Conservation (phyloP, 1,140 invertebrate species). For the Chrysomallon squamiferum region DNA sequence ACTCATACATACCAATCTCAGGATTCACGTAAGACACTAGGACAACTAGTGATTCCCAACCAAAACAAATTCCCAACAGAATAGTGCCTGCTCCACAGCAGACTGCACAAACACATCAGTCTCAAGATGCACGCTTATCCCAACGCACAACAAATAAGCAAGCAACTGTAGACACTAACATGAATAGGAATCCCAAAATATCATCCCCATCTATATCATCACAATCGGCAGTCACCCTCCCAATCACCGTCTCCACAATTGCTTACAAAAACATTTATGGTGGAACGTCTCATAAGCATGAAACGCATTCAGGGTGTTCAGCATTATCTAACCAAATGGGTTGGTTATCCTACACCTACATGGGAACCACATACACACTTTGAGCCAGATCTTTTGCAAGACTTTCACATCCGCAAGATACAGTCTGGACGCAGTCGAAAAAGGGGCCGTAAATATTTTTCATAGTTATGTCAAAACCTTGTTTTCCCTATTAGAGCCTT, state of each 20-base stretch:
- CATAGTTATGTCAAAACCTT: too few relatives aligned
- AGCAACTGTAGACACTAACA: not conserved
- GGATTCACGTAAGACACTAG: constrained; percentile 21
- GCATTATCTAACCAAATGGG: not conserved
- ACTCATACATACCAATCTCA: too few relatives aligned
- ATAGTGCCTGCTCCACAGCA: not conserved
- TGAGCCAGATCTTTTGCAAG: not conserved
- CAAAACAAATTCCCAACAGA: not conserved
- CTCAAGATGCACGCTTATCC: too few relatives aligned
- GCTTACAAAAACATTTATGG: not conserved
- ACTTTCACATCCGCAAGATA: not conserved
- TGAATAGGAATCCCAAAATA: not conserved
- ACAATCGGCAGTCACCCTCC: not conserved
- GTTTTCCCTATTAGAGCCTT: too few relatives aligned
- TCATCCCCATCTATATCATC: not conserved
- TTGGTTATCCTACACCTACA: not conserved
- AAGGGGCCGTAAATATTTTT: not conserved
- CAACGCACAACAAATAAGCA: not conserved
- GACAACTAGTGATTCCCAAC: not conserved
- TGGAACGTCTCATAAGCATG: not conserved
- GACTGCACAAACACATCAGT: too few relatives aligned
- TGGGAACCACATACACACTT: not conserved
- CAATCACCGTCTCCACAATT: not conserved
- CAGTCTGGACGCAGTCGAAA: not conserved
- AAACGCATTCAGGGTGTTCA: not conserved